These are phyloP conservation scores for Tipula lateralis DNA, from an alignment of 2,888 invertebrate species.

Conservation along the genomic window DNA sequence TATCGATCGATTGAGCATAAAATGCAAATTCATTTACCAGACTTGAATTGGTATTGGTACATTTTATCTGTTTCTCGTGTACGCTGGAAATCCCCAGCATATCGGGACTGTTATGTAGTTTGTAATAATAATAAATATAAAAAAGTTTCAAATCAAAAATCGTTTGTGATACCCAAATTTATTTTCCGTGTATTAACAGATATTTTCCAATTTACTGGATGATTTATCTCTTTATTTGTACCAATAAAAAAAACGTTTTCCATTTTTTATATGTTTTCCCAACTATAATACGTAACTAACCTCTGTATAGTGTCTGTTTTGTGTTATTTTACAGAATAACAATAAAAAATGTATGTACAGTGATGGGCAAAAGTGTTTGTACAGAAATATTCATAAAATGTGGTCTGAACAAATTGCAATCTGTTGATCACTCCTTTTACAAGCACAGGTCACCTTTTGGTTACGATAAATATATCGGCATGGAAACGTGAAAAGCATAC, in stretches of 20 bases:
- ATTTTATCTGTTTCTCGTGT: background rate
- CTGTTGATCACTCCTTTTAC: too few relatives aligned
- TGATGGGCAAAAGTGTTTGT: too few relatives aligned
- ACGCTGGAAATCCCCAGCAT: background rate
- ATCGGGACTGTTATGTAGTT: background rate
- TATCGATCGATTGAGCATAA: background rate
- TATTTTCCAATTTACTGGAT: conserved; percentile 19
- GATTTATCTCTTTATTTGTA: background rate
- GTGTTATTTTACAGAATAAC: background rate
- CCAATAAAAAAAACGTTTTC: background rate
- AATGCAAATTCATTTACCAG: background rate
- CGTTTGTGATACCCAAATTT: background rate
- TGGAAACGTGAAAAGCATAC: too few relatives aligned
- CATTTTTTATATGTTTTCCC: background rate
- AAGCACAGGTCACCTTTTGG: too few relatives aligned
- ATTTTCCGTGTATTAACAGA: background rate
- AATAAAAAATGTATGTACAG: background rate
- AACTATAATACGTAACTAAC: background rate
- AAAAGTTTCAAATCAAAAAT: background rate
- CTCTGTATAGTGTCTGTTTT: background rate
- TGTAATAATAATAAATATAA: background rate
- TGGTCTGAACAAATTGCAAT: too few relatives aligned
- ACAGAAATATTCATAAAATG: too few relatives aligned
- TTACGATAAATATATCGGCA: too few relatives aligned
- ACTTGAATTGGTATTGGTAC: background rate